Percentiles rank a stretch among this genome's conserved stretches.
These are phyloP conservation scores for Hippopotamyrus pictus DNA, from an alignment of 2,797 vertebrate genomes.

Conservation along the genomic window DNA sequence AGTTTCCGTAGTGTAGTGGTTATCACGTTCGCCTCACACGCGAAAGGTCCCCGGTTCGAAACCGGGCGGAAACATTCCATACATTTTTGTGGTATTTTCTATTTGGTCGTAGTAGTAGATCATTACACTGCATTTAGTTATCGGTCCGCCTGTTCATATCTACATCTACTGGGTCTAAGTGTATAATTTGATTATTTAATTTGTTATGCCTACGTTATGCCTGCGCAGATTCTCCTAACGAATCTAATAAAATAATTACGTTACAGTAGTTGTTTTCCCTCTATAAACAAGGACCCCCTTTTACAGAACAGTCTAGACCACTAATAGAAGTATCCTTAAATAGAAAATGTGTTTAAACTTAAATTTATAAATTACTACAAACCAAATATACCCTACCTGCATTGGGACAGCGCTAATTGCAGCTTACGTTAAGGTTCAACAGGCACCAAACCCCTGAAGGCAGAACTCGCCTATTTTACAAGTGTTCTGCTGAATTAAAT, in stretches of 20 bases:
- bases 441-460: background rate
- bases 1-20: conserved; percentile 20
- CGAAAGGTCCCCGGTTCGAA: conserved; percentile 20
- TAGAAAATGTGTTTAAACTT: background rate
- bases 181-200: background rate
- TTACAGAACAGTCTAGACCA: background rate
- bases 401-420: background rate
- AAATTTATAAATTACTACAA: background rate
- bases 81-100: background rate
- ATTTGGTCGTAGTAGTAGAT: background rate
- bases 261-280: background rate
- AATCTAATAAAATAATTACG: background rate
- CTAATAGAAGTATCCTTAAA: background rate
- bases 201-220: background rate
- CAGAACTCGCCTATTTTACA: background rate
- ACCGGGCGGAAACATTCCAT: background rate
- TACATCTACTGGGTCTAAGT: background rate
- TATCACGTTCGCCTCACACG: conserved; percentile 21
- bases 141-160: background rate
- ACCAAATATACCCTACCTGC: background rate
- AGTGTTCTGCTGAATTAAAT: conserved; percentile 5
- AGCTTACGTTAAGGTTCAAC: background rate
- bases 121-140: background rate
- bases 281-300: background rate
- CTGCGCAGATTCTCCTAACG: background rate